A percentile compares a stretch with the other conserved stretches of the same genome.
Conservation (phyloP, 1,140 invertebrate species). For the Himalopsyche phryganea region DNA sequence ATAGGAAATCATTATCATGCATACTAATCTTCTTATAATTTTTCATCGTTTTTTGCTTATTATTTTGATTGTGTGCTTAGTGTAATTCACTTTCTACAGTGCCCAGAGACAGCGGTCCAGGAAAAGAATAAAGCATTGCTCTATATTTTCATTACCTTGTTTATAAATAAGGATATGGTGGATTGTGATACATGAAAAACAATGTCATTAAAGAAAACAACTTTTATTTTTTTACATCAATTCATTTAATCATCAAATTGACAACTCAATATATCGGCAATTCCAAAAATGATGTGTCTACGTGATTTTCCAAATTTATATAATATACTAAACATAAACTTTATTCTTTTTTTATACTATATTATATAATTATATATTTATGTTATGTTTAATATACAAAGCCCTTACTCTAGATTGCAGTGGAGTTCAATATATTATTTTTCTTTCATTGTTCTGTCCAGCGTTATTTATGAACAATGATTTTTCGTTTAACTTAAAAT, state of each 20-base stretch:
- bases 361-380: conserved; percentile 32
- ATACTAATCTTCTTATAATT: too few species aligned
- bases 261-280: conserved; percentile 36
- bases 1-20: too few species aligned
- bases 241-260: conserved; percentile 36
- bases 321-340: conserved; percentile 36
- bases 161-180: too few species aligned
- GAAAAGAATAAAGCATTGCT: too few species aligned
- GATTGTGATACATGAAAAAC: too few species aligned
- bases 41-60: too few species aligned
- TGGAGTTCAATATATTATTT: conserved; percentile 18
- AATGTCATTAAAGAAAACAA: background rate
- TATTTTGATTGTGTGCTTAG: too few species aligned
- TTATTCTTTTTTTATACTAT: conserved; percentile 33
- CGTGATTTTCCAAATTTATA: conserved; percentile 32
- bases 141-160: too few species aligned
- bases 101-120: too few species aligned
- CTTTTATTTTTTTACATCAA: conserved; percentile 31
- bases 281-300: conserved; percentile 36
- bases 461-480: conserved; percentile 1
- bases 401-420: conserved; percentile 32
- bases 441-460: conserved; percentile 1
- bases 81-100: too few species aligned
- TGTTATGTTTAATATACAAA: conserved; percentile 36
- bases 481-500: conserved; percentile 5